Percentiles rank a stretch among this genome's conserved stretches.
Evolutionary conservation across 2,888 invertebrate genomes (phyloP).

Genomic region (Limnephilus marmoratus): DNA sequence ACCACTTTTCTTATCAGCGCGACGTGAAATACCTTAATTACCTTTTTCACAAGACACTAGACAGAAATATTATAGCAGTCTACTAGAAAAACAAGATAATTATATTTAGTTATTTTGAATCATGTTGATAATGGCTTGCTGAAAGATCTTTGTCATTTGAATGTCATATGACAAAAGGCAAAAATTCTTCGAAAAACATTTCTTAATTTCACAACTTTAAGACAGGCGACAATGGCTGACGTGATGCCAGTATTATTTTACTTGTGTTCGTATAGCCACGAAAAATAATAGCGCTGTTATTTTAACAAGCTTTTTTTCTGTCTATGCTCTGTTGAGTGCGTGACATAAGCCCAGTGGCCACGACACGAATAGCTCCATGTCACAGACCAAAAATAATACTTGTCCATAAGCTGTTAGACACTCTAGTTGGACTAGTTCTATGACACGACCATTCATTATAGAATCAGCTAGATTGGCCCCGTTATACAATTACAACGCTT

Average conservation of each 20-base stretch:
- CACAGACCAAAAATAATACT: conserved; percentile 33
- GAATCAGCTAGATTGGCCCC: background rate
- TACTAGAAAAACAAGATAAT: background rate
- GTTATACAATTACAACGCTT: background rate
- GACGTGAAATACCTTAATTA: background rate
- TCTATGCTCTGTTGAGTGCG: background rate
- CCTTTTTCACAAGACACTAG: background rate
- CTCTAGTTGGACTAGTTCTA: background rate
- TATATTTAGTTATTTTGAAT: background rate
- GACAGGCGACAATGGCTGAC: background rate
- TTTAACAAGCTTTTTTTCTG: background rate
- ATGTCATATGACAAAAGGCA: background rate
- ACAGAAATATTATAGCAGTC: background rate
- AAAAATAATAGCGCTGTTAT: background rate
- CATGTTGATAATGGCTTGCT: background rate
- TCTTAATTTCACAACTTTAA: background rate
- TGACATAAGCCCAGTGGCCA: background rate
- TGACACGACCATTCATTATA: background rate
- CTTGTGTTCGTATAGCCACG: background rate
- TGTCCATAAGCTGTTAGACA: background rate
- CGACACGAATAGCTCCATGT: conserved; percentile 28
- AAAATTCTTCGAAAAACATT: background rate
- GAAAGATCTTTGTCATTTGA: background rate
- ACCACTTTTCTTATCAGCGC: background rate
- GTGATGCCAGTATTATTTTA: background rate